Evolutionary conservation across 2,113 vertebrate species (phyloP).

Genomic region (Macquaria ambigua): DNA sequence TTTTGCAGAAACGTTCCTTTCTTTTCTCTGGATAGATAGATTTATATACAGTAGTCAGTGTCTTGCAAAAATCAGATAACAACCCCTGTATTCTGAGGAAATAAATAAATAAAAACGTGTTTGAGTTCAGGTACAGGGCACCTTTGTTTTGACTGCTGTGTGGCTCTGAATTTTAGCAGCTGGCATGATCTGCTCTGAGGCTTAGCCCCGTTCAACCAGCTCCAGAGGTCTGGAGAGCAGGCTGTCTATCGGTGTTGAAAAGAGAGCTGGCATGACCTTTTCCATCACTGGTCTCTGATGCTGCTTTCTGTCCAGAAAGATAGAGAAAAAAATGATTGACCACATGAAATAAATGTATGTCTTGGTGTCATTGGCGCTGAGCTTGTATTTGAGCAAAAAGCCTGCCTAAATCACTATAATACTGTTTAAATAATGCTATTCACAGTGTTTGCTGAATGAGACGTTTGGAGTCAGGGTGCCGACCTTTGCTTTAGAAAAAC

Average conservation of each 20-base stretch:
- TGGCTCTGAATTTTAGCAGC: conserved; percentile 40
- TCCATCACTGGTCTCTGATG: conserved; percentile 23
- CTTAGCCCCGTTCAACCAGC: conserved; percentile 54
- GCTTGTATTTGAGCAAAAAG: background rate
- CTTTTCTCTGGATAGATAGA: background rate
- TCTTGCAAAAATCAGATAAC: conserved; percentile 28
- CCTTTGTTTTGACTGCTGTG: conserved; percentile 46
- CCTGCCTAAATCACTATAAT: background rate
- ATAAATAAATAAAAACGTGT: conserved; percentile 43
- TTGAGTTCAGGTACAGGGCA: conserved; percentile 67
- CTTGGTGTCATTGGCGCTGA: background rate
- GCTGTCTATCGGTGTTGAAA: conserved; percentile 39
- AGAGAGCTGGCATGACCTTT: conserved; percentile 46
- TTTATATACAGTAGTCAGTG: background rate
- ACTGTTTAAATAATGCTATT: background rate
- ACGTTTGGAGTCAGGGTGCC: background rate
- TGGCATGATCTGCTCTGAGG: conserved; percentile 56
- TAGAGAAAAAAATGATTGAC: background rate
- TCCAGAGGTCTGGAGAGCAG: conserved; percentile 50
- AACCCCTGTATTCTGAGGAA: conserved; percentile 21
- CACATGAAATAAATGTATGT: conserved; percentile 6
- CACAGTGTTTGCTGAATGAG: background rate
- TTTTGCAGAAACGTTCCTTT: conserved; percentile 9
- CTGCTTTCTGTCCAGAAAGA: conserved; percentile 22
- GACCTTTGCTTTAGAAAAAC: conserved; percentile 3